These are phyloP conservation scores for Natator depressus DNA, from an alignment of 2,113 vertebrate species.

Conservation along the genomic window DNA sequence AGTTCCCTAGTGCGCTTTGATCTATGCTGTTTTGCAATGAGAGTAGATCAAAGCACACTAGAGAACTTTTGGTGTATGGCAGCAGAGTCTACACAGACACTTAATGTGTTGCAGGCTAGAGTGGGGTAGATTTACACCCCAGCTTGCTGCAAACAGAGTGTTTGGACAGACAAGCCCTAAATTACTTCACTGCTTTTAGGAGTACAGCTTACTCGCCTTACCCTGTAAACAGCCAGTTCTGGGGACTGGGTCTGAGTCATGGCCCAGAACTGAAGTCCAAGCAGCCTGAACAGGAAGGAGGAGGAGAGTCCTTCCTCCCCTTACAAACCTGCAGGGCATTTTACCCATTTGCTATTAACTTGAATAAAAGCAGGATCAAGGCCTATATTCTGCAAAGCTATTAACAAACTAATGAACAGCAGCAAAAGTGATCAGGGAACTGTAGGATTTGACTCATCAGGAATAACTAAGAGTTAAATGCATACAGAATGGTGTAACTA, in stretches of 20 bases:
- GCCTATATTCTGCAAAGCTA: neutral
- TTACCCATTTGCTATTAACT: neutral
- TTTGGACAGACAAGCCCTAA: neutral
- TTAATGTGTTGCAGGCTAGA: neutral
- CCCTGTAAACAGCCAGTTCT: neutral
- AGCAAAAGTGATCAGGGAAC: slow-evolving; percentile 44
- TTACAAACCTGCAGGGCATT: neutral
- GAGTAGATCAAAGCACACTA: neutral
- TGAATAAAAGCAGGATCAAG: neutral
- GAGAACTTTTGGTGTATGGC: neutral
- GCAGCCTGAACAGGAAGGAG: neutral
- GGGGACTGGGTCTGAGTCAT: accelerated
- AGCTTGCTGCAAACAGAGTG: neutral
- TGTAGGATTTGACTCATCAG: slow-evolving; percentile 66
- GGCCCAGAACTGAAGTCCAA: neutral
- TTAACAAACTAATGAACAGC: slow-evolving; percentile 65
- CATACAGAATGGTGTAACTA: slow-evolving; percentile 56
- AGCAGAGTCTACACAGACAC: neutral
- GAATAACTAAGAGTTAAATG: slow-evolving; percentile 72
- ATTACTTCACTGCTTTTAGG: neutral
- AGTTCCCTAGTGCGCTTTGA: neutral
- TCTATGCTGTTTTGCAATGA: neutral
- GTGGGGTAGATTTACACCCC: neutral
- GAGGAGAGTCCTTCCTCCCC: neutral
- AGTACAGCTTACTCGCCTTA: neutral